Base-by-base conservation (phyloP, 2,113 vertebrate genomes). In the Odocoileus hemionus region DNA sequence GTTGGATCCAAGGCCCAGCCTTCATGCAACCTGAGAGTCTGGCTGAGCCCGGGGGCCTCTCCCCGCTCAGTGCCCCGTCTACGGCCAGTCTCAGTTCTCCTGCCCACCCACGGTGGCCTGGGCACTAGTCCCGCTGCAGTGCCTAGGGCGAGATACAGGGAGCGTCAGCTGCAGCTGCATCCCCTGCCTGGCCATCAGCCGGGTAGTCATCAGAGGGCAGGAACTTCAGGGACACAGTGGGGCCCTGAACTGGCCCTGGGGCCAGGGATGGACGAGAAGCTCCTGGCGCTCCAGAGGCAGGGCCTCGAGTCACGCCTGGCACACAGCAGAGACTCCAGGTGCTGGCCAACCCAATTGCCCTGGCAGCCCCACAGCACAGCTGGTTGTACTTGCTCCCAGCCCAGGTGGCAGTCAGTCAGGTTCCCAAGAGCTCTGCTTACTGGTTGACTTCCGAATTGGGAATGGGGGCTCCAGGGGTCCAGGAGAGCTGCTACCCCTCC, bases 81-180 rank as follows among this genome's bases (percentile, higher is more conserved):
- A n/a, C 1, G 33, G 47, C 6, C 64, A 23, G 47, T 52, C 30
- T 87, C 93, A 10, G 55, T 39, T 33, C 5, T 43, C 55, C 14
- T 30, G 82, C 97, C 94, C 92, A 99, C 99, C 98, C 99, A 98
- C 76, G 98, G 97, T 30, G 99, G 88, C 58, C 84, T 98, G 83
- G 98, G 97, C 10, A 98, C 98, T 97, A 98, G 52, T 98, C 95
- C 96, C 99, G 97, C 98, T 99, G 98, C 91, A 39, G 99, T 97
- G n/a, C 36, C 97, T 89, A 99, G 98, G 50, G 99, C 98, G 79
- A 98, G 86, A 39, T 98, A 97, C 94, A 99, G 97, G 52, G 99
- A 99, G 97, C 96, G 98, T 58, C 98, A 98, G 10, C 99, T 98
- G 1, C 91, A 98, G 98, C 89, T 98, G 94, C 97, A 98, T 99